Base-by-base conservation (phyloP, 2,888 invertebrate genomes). In the Chrysolina americana region DNA sequence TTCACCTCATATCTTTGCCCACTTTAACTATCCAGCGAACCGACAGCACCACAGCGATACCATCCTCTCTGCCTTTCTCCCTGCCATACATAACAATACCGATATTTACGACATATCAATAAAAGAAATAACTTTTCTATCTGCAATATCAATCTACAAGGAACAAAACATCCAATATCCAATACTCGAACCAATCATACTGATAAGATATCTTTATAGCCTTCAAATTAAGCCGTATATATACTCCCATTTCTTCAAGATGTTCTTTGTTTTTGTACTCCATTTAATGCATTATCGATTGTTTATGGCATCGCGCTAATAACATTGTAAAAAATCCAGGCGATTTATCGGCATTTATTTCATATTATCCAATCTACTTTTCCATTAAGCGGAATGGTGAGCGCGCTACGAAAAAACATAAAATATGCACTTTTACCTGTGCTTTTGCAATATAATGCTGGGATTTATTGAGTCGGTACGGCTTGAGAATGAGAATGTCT, bases 281-380 rank as follows among this genome's bases (percentile, higher is more conserved):
- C 59, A 59, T 59, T 59, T 50, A 66, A 23, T 65, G 44, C 23
- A 44, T 44, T 65, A 65, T 50, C 28, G 50, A 36, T 66, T 66
- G 66, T 66, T 66, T 66, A 66, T 66, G 23, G 66, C 66, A 28
- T 48, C 66, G 50, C 66, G 48, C 48, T 70, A 70, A 70, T 70
- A 70, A 70, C 70, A 63, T 59, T 62, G 23, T 70, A 44, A 64
- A 63, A 70, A 70, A 64, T 63, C 36, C 19, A 19, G 36, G n/a
- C 70, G 50, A 70, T 70, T 70, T 70, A 70, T 70, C 70, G 70
- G 64, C 47, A 70, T 70, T 70, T 70, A 64, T 70, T 70, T 64
- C 64, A 48, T 64, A 70, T 70, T 70, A 70, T 70, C 70, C 63
- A 59, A 64, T 63, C 59, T 64, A 47, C 47, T 70, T 70, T 70